Evolutionary conservation across 2,797 vertebrate species (phyloP), one percentile per base, ranked within the genome.

Genomic region (Scarus forsteni): DNA sequence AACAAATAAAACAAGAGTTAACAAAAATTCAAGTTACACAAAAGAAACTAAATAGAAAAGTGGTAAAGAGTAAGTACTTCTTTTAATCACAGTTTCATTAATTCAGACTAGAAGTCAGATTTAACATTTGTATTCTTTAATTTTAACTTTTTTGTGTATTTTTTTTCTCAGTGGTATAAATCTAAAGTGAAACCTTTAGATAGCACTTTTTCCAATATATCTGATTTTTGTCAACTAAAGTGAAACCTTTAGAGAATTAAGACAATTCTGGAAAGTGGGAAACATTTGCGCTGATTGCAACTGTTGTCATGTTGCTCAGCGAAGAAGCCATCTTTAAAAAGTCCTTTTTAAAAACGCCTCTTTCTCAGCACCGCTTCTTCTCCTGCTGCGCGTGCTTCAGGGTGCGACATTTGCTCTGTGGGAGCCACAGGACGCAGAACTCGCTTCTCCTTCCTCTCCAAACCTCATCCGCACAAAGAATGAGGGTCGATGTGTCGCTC

Each of bases 391-490:
- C 92, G 83, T 93, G 89, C 93, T 80, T 92, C 82, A 79, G 79
- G 77, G 75, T 77, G 90, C 91, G 86, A 86, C 81, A 36, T 89
- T 70, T n/a, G 87, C 85, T 80, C 91, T 78, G 83, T 64, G 90
- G 75, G 35, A 19, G 55, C 39, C 75, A 67, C 88, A 87, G 88
- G 85, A 86, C 57, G 75, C 86, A 85, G 64, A 79, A 79, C 34
- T 82, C 86, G 92, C 92, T 89, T 90, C 92, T 92, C 90, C 91
- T 93, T 91, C 73, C 92, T 94, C 92, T 93, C 92, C 94, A 93
- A 93, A 94, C 93, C 94, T 93, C 94, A 94, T 95, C 93, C 94
- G 84, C 92, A 94, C 92, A 93, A 93, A 94, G 92, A 94, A 94
- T 94, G 94, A 94, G 93, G 92, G 94, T 92, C 93, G 84, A 91